Evolutionary conservation across 2,888 invertebrate species (phyloP), one percentile per base, ranked within the genome.

Genomic region (Amorpha juglandis): DNA sequence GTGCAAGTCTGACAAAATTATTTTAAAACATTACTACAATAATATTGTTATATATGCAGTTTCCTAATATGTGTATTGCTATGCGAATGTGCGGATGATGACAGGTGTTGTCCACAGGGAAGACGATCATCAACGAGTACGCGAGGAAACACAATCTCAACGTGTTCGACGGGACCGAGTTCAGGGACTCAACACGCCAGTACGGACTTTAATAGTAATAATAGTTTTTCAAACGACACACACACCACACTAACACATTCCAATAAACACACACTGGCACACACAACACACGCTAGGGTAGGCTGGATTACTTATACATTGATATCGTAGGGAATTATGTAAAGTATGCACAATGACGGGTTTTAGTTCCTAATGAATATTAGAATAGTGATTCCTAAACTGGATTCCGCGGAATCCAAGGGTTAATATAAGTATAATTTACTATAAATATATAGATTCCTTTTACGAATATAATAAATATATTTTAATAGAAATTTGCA

Each of bases 201-300:
- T 96, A 96, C 95, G 96, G 96, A 95, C 96, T 95, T 96, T 96
- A 95, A 95, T 94, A 90, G 92, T 93, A 93, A 92, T 92, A 89
- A 84, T 89, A 91, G 89, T 89, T 89, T 87, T 90, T 90, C 83
- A 78, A 84, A 83, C 83, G 78, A 79, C 78, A 76, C 68, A 70
- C 64, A 64, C 58, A 64, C 14, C 63, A 71, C 63, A 7, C 38
- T 38, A 0, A 38, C 38, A 55, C 38, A 38, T 38, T 16, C 55
- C 38, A 9, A 38, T 9, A 27, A 27, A 27, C 27, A 72, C 75
- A 76, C 79, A 77, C 80, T 19, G 14, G 19, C 35, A 78, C 82
- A 82, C 80, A 78, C 73, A 86, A 38, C 38, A 3, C 4, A 38
- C 38, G 7, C 79, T 74, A 75, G 14, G 1, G 14, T 53, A 53